Base-by-base conservation (phyloP, 2,113 vertebrate genomes). In the Recurvirostra avosetta region DNA sequence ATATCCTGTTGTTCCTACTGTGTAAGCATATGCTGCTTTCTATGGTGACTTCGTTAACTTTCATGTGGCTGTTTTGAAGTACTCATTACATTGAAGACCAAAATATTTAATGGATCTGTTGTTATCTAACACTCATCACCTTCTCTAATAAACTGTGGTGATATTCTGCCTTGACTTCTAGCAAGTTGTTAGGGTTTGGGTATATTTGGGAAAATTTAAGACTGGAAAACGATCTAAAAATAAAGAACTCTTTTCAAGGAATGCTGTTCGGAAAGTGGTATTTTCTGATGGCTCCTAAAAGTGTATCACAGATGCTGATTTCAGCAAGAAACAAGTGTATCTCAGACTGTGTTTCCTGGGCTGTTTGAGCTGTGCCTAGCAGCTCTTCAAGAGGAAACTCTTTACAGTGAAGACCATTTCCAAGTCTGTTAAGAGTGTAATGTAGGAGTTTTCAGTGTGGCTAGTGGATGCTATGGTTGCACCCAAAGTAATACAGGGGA, bases 21-120 rank as follows among this genome's bases (percentile, higher is more conserved):
- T 91, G 86, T 96, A 95, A 94, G 80, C 90, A 94, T 84, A 87
- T 91, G 89, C 43, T 75, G 36, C 92, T 91, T 88, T 90, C 91
- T 82, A 8, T 65, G 70, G 73, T 72, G 73, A 82, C 56, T 87
- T 65, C 36, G 81, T 61, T 87, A 87, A 79, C 89, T 95, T 95
- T 96, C 91, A 90, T 95, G 90, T 86, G 81, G 87, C 66, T 88
- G 77, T 96, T 96, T 88, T 92, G 93, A 95, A 96, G 93, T 82
- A 65, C 86, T 96, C 84, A 70, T 95, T 94, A 85, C 74, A 76
- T 3, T 62, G 67, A 94, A 88, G 66, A 82, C 30, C 36, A 91
- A 91, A 95, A 91, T 94, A 91, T 82, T 92, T 93, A 89, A 94
- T 73, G 71, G 43, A 65, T 85, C 45, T 86, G 70, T 91, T 95